Conservation (phyloP, 1,140 invertebrate species). For the Vanessa tameamea region DNA sequence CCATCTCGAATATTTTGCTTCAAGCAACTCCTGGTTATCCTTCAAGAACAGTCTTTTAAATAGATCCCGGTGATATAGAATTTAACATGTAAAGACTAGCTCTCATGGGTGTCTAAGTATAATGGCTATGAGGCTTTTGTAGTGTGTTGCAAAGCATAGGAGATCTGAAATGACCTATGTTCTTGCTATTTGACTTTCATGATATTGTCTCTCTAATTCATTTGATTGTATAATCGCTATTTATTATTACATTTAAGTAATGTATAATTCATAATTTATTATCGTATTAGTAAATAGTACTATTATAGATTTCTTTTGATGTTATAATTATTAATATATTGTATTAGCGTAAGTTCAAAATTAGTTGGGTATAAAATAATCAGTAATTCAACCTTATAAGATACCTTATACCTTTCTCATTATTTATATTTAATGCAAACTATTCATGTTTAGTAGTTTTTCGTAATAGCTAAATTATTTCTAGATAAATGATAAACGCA, state of each 20-base stretch:
- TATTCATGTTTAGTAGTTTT: slow-evolving; percentile 67
- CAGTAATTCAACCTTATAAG: slow-evolving; percentile 41
- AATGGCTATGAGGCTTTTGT: slow-evolving; percentile 11
- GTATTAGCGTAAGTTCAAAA: slow-evolving; percentile 74
- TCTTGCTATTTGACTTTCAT: slow-evolving; percentile 20
- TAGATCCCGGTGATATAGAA: neutral
- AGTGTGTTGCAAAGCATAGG: slow-evolving; percentile 22
- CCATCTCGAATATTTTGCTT: slow-evolving; percentile 40
- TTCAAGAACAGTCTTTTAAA: slow-evolving; percentile 19
- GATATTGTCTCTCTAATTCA: slow-evolving; percentile 80
- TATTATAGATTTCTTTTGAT: slow-evolving; percentile 76
- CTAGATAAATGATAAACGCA: slow-evolving; percentile 67
- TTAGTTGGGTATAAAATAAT: slow-evolving; percentile 65
- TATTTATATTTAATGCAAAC: slow-evolving; percentile 57
- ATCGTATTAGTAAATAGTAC: slow-evolving; percentile 71
- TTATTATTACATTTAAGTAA: slow-evolving; percentile 80
- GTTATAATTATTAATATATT: slow-evolving; percentile 74
- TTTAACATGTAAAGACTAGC: neutral
- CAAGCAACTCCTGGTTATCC: slow-evolving; percentile 36
- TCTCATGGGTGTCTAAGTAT: slow-evolving; percentile 5
- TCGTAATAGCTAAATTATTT: slow-evolving; percentile 75
- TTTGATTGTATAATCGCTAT: slow-evolving; percentile 75
- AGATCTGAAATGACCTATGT: slow-evolving; percentile 15
- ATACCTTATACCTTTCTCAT: slow-evolving; percentile 39
- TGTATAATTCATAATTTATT: slow-evolving; percentile 78